phyloP scores from a whole-genome alignment of 2,113 vertebrate species.

The Barnardius zonarius region DNA sequence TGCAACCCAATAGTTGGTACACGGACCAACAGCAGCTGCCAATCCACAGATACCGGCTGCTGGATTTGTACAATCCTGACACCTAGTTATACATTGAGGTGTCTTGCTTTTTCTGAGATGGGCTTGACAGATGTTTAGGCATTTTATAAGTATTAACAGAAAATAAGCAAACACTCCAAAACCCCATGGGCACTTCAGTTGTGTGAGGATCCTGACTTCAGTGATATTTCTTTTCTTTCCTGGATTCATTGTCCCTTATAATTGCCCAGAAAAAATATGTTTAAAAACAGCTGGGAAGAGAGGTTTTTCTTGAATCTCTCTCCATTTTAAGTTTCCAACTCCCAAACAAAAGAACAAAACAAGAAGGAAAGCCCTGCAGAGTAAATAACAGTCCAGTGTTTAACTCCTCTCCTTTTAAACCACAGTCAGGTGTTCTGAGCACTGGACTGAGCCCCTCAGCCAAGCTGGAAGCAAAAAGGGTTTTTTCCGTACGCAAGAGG shows the following conservation, averaged over 20 bases:
- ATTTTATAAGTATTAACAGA: background rate
- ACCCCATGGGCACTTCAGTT: background rate
- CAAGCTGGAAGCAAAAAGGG: constrained; percentile 4
- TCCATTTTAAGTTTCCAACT: background rate
- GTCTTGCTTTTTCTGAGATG: background rate
- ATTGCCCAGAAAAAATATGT: background rate
- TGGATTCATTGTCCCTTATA: background rate
- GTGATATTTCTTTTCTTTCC: background rate
- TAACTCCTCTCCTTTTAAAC: background rate
- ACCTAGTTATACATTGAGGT: background rate
- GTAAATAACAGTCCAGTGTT: background rate
- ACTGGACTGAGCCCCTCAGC: background rate
- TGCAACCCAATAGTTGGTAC: background rate
- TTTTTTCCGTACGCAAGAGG: background rate
- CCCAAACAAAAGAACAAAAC: background rate
- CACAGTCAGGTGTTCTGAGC: background rate
- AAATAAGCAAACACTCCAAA: background rate
- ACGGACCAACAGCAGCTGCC: background rate
- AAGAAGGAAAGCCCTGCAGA: background rate
- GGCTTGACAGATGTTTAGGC: background rate
- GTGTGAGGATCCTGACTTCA: background rate
- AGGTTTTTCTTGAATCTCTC: background rate
- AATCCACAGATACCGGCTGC: background rate
- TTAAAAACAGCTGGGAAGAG: background rate
- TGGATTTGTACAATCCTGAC: background rate